Conservation (phyloP, 92 coral and sea anemone genomes). For the Zoanthus sociatus region DNA sequence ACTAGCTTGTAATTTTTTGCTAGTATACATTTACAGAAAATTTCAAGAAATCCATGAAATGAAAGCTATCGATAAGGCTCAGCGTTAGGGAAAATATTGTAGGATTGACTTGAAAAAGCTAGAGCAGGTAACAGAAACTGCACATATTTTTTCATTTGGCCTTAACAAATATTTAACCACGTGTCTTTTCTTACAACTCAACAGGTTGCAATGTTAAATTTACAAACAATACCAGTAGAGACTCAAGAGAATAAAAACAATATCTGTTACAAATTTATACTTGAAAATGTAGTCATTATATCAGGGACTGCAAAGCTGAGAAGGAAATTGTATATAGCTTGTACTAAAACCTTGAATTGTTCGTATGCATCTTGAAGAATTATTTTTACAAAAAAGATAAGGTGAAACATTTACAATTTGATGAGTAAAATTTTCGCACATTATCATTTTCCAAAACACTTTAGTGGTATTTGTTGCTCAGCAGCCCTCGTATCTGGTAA, state of each 20-base stretch:
- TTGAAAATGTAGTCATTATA: conserved; percentile 17
- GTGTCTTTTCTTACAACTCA: background rate
- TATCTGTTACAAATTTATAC: conserved; percentile 9
- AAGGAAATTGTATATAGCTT: background rate
- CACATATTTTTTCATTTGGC: conserved; percentile 6
- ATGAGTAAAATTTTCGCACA: conserved; percentile 1
- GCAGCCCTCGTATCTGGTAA: background rate
- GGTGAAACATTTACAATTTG: conserved; percentile 10
- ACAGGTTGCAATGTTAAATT: background rate
- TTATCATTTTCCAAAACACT: background rate
- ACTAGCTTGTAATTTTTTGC: conserved; percentile 10
- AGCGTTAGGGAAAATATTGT: background rate
- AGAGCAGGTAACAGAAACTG: conserved; percentile 10
- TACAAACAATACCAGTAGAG: background rate
- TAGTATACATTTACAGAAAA: conserved; percentile 6
- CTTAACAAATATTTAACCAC: background rate
- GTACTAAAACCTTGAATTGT: background rate
- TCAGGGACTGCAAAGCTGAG: conserved; percentile 22
- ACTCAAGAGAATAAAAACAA: background rate
- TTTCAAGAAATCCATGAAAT: conserved; percentile 6
- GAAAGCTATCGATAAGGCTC: conserved; percentile 12
- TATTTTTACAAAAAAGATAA: background rate
- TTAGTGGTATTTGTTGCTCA: background rate
- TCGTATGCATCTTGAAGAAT: background rate
- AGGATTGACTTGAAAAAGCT: background rate